Base-by-base conservation (phyloP, 2,113 vertebrate species). In the Corvus moneduloides region DNA sequence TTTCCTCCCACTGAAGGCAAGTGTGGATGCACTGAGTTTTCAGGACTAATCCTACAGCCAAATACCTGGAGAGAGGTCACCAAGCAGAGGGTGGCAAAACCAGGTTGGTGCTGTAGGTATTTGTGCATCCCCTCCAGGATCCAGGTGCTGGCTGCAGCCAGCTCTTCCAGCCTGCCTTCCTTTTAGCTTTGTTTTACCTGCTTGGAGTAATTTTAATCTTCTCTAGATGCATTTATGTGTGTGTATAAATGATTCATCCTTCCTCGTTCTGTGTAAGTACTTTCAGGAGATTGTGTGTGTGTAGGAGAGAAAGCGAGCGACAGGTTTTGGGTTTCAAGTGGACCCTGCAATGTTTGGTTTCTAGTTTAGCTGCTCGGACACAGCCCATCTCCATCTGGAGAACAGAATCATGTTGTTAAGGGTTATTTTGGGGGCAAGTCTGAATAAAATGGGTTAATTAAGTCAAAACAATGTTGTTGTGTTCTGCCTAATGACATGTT, bases 371-470 rank as follows among this genome's bases (percentile, higher is more conserved):
- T 26, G 56, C 67, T 62, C 63, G 69, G 28, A 67, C 71, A 26
- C 89, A 81, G 61, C 69, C 80, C 62, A 5, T 88, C 74, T 20
- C 68, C 81, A 61, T 58, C 68, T 30, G 3, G 46, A 73, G 19
- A 39, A 81, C 52, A 69, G 39, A 87, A 20, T 27, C 13, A 0
- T 73, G 35, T 79, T 51, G 37, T 55, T 28, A 27, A 73, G n/a
- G 91, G 83, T 87, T 93, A 83, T 92, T 96, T 95, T 94, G 0
- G 56, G 77, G 95, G 76, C 87, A 94, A 95, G 93, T 81, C 78
- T 80, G 89, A 97, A 86, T 85, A 68, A 96, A 96, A 93, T 69
- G n/a, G 67, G 79, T 87, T 97, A 96, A 93, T 95, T 46, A 79
- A 74, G 44, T 77, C 4, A 13, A 78, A 77, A 72, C 61, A 88